phyloP scores from a whole-genome alignment of 2,113 vertebrate genomes.

The Aegithalos caudatus region DNA sequence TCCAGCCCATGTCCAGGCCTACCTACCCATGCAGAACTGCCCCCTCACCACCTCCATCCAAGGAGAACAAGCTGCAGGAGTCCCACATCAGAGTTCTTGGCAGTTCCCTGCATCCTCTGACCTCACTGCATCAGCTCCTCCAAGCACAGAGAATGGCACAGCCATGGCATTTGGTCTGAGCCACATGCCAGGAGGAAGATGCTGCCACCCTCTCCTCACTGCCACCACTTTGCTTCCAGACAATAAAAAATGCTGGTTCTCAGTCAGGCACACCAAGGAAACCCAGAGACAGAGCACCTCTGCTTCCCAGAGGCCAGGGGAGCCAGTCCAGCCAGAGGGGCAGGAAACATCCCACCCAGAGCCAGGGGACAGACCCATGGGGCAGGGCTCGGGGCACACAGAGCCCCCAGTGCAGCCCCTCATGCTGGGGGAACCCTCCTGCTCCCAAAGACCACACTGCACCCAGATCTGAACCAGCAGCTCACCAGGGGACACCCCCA shows the following conservation, averaged over 20 bases:
- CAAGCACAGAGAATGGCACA: not conserved
- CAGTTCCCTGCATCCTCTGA: not conserved
- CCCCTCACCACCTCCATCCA: not conserved
- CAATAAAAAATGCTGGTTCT: fast-evolving
- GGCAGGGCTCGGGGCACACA: not conserved
- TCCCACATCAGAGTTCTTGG: not conserved
- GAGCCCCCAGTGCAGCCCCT: not conserved
- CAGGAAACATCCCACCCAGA: not conserved
- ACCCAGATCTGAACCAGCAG: fast-evolving
- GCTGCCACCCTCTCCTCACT: not conserved
- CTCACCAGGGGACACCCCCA: not conserved
- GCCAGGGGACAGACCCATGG: not conserved
- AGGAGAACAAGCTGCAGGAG: not conserved
- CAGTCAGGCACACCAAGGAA: not conserved
- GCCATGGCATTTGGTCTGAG: no score
- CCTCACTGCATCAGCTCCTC: not conserved
- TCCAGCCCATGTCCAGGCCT: not conserved
- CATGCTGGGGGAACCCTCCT: fast-evolving
- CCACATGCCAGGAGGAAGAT: not conserved
- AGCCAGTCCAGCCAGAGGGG: not conserved
- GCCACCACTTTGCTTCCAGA: not conserved
- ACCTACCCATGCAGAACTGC: fast-evolving
- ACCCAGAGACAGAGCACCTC: fast-evolving
- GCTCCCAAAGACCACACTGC: not conserved
- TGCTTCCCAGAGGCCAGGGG: not conserved